A percentile compares a stretch with the other conserved stretches of the same genome.
Conservation (phyloP, 2,113 vertebrate species). For the Saccopteryx leptura region DNA sequence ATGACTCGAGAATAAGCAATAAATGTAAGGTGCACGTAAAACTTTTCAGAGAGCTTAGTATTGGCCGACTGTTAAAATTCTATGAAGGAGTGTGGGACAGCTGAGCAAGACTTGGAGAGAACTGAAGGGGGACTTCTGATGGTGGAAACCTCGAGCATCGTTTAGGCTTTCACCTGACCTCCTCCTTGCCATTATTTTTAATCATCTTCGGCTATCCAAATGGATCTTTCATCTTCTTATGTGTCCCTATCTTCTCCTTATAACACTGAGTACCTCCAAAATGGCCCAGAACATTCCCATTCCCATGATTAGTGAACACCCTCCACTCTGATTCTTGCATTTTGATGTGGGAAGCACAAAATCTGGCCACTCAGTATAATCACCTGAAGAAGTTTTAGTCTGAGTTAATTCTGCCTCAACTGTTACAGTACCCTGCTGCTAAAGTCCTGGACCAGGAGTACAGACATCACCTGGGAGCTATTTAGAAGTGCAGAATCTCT, state of each 20-base stretch:
- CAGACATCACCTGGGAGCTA: background rate
- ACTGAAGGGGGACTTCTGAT: background rate
- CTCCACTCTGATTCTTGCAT: background rate
- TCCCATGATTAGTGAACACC: background rate
- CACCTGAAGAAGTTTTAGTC: background rate
- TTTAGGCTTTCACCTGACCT: background rate
- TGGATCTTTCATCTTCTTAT: background rate
- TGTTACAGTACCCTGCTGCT: background rate
- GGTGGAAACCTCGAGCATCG: background rate
- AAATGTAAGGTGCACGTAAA: background rate
- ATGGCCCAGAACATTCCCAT: background rate
- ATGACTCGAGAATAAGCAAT: background rate
- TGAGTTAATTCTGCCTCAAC: background rate
- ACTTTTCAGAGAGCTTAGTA: background rate
- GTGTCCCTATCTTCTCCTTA: background rate
- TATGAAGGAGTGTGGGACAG: background rate
- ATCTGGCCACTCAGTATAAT: background rate
- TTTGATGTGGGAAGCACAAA: background rate
- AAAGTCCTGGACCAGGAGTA: background rate
- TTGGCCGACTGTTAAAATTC: background rate
- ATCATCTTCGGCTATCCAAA: constrained; percentile 22
- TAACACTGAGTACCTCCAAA: background rate
- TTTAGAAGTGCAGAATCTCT: background rate
- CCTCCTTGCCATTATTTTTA: constrained; percentile 41
- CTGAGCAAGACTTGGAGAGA: background rate